A percentile compares a stretch with the other conserved stretches of the same genome.
Evolutionary conservation across 2,113 vertebrate genomes (phyloP).

Genomic region (Zapornia atra): DNA sequence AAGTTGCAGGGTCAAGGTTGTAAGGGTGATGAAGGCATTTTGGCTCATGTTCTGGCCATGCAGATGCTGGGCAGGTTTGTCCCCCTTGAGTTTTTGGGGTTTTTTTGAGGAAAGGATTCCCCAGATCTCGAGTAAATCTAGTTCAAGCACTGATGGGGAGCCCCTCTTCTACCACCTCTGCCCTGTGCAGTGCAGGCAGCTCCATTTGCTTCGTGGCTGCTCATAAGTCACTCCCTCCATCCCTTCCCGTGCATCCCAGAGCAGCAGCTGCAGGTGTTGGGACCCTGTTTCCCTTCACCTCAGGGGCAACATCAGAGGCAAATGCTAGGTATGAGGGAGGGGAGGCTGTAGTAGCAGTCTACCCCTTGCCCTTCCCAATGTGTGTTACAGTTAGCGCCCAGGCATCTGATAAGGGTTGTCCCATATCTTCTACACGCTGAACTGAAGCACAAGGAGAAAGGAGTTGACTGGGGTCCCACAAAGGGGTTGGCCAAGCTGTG

Average conservation of each 20-base stretch:
- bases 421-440: rapidly evolving
- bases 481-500: neutral
- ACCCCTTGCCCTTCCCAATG: neutral
- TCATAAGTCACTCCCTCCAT: neutral
- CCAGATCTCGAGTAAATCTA: neutral
- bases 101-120: neutral
- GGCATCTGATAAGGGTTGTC: rapidly evolving
- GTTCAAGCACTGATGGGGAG: neutral
- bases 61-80: neutral
- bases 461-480: neutral
- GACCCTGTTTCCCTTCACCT: neutral
- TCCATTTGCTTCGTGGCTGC: neutral
- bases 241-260: neutral
- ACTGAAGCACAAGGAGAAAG: neutral
- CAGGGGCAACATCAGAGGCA: neutral
- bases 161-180: neutral
- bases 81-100: neutral
- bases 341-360: neutral
- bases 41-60: neutral
- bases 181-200: neutral
- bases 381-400: neutral
- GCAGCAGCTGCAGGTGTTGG: neutral
- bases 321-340: neutral
- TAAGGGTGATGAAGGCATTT: neutral
- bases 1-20: neutral